A percentile compares a stretch with the other conserved stretches of the same genome.
These are phyloP conservation scores for Leptinotarsa tumamoca DNA, from an alignment of 2,888 invertebrate genomes.

Conservation along the genomic window DNA sequence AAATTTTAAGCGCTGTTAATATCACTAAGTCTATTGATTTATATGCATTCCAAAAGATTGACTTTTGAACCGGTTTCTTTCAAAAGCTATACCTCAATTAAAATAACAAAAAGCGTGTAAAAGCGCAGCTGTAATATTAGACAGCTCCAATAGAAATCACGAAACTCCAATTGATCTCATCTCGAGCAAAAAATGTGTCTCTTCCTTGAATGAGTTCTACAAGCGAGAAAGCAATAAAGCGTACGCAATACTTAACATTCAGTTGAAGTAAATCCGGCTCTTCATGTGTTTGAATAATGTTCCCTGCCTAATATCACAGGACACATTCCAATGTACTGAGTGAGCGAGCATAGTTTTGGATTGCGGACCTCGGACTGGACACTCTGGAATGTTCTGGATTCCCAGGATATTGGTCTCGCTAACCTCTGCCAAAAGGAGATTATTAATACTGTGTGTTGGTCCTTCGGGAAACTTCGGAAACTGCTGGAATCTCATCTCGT, in stretches of 20 bases:
- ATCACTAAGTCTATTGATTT: too few relatives aligned
- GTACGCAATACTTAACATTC: conserved; percentile 48
- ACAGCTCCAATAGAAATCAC: too few relatives aligned
- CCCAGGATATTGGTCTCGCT: conserved; percentile 48
- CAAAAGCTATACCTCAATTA: too few relatives aligned
- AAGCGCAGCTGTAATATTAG: too few relatives aligned
- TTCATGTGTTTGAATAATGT: conserved; percentile 57
- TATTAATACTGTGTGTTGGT: conserved; percentile 43
- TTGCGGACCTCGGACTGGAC: conserved; percentile 61
- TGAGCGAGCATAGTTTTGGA: conserved; percentile 60
- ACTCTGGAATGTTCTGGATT: conserved; percentile 56
- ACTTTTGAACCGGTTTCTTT: too few relatives aligned
- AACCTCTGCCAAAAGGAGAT: conserved; percentile 44
- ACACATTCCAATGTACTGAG: conserved; percentile 57
- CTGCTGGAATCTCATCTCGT: conserved; percentile 26
- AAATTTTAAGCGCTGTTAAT: too few relatives aligned
- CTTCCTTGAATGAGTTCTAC: neutral
- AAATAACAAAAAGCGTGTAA: too few relatives aligned
- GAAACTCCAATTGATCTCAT: neutral
- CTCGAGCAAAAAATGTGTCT: neutral
- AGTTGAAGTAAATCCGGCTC: conserved; percentile 51
- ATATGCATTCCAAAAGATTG: too few relatives aligned
- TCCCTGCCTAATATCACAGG: conserved; percentile 59
- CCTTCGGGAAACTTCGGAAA: conserved; percentile 27
- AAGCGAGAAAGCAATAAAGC: conserved; percentile 43